phyloP scores from a whole-genome alignment of 2,888 invertebrate genomes.

The Aricia artaxerxes region DNA sequence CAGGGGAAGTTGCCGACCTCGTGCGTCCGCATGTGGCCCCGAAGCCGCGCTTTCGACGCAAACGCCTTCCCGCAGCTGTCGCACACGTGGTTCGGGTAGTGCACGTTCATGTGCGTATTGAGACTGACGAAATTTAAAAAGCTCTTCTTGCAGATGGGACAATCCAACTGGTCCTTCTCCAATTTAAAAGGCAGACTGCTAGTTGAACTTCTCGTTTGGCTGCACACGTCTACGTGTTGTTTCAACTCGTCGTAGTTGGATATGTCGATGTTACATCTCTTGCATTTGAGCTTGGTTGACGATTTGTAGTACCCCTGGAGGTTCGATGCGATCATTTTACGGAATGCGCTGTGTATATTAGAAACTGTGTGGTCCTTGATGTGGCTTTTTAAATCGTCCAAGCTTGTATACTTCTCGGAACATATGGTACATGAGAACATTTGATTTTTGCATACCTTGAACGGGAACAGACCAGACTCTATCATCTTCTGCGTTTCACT shows the following conservation, averaged over 20 bases:
- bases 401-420: constrained; percentile 52
- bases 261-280: constrained; percentile 62
- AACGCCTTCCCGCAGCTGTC: constrained; percentile 78
- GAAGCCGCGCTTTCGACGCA: constrained; percentile 71
- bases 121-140: constrained; percentile 69
- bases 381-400: constrained; percentile 62
- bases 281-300: constrained; percentile 54
- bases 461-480: constrained; percentile 61
- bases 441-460: constrained; percentile 62
- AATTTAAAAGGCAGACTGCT: constrained; percentile 68
- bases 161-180: constrained; percentile 71
- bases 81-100: constrained; percentile 76
- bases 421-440: constrained; percentile 61
- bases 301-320: constrained; percentile 60
- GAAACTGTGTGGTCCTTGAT: constrained; percentile 55
- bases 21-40: constrained; percentile 77
- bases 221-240: constrained; percentile 59
- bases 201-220: constrained; percentile 49
- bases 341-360: constrained; percentile 61
- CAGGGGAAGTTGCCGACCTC: constrained; percentile 73
- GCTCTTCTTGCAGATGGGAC: constrained; percentile 66
- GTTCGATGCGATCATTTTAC: constrained; percentile 62
- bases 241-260: constrained; percentile 55
- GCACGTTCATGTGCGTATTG: constrained; percentile 77
- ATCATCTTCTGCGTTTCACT: constrained; percentile 60